Evolutionary conservation across 2,888 invertebrate species (phyloP), one percentile per base, ranked within the genome.

Genomic region (Amiota minor): DNA sequence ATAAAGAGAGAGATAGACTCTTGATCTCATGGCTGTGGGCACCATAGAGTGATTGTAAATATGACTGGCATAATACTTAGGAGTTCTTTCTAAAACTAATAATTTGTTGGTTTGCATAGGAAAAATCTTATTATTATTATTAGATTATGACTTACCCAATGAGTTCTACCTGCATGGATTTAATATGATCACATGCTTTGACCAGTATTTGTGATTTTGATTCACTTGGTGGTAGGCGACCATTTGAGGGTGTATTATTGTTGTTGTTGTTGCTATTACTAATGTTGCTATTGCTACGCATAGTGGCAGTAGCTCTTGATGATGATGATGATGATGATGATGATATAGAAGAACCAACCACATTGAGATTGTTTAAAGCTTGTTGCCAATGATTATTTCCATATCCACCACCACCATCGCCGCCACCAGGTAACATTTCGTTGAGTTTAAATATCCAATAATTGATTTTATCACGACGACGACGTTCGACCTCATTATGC

Each of bases 181-280:
- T 92, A 77, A 98, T 98, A 89, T 98, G 96, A 87, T 98, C 98
- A 89, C 97, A 98, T 0, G 98, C 98, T 90, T 97, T 98, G 9
- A 97, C 96, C 81, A 98, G 90, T 82, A 98, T 98, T 73, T 97
- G 97, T 16, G 98, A 98, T 91, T 98, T 98, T 86, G 97, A 98
- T 92, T 96, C 92, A 72, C 90, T 86, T 73, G 85, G 91, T 75
- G 92, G 92, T 67, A 65, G 92, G 90, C 87, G 88, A 77, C 85
- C 80, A 77, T 80, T 79, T 55, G 76, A 76, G 14, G 74, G 76
- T 59, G 73, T 80, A 18, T 61, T 71, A 11, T 72, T 77, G 47
- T 73, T 67, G 61, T n/a, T n/a, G 6, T 50, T 50, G n/a, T 3
- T 50, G 53, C n/a, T 50, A n/a, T 50, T 50, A 16, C 20, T 72